Conservation (phyloP, 2,888 invertebrate species). For the Protophormia terraenovae region DNA sequence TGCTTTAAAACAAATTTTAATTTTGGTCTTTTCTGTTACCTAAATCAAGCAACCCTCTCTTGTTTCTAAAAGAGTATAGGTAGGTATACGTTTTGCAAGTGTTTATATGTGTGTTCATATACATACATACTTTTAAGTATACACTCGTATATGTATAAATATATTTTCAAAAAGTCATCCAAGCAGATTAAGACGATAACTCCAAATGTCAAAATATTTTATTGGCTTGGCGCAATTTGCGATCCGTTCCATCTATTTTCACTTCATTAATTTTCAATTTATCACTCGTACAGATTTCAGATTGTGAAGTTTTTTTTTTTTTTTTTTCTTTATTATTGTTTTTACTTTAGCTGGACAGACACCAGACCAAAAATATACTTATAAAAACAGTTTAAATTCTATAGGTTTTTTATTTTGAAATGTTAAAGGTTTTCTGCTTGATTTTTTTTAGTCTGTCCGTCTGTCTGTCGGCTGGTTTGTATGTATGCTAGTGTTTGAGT, state of each 20-base stretch:
- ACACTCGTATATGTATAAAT: background rate
- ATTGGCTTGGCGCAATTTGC: slow-evolving; percentile 81
- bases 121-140: background rate
- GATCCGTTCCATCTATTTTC: slow-evolving; percentile 81
- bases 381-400: too few species aligned
- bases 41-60: slow-evolving; percentile 52
- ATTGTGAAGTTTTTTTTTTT: slow-evolving; percentile 68
- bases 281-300: slow-evolving; percentile 80
- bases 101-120: background rate
- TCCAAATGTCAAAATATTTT: slow-evolving; percentile 81
- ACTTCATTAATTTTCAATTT: slow-evolving; percentile 81
- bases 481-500: slow-evolving; percentile 22
- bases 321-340: background rate
- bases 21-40: slow-evolving; percentile 36
- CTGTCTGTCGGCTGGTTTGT: slow-evolving; percentile 42
- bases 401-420: slow-evolving; percentile 19
- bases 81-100: background rate
- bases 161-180: slow-evolving; percentile 74
- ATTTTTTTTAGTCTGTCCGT: slow-evolving; percentile 12
- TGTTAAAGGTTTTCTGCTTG: slow-evolving; percentile 35
- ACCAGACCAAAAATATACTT: too few species aligned
- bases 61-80: background rate
- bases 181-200: slow-evolving; percentile 81
- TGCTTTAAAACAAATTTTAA: slow-evolving; percentile 13
- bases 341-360: slow-evolving; percentile 13